Evolutionary conservation across 2,113 vertebrate genomes (phyloP), one percentile per base, ranked within the genome.

Genomic region (Burhinus oedicnemus): DNA sequence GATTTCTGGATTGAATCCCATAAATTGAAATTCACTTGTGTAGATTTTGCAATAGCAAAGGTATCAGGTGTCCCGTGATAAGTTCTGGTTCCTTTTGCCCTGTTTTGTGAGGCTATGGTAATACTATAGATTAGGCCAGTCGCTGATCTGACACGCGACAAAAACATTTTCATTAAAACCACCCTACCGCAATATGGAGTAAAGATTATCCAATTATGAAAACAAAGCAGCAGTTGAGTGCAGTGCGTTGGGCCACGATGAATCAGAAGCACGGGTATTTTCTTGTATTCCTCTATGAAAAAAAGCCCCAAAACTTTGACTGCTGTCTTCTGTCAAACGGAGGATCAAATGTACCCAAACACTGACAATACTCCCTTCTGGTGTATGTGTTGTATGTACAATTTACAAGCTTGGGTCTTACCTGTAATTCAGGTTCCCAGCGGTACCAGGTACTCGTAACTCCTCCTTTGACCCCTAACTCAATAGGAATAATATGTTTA

Each of bases 381-480:
- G 16, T 49, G 18, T 36, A 10, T 1, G 0, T 0, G 0, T n/a
- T 58, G 2, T 20, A 21, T 15, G 5, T 32, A 13, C 2, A 5
- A 69, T 49, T 77, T 32, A 36, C 4, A 58, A 25, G 11, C 14
- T 30, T 71, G 57, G 5, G 1, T 49, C 14, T 40, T 58, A 71
- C 44, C 38, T 62, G 42, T 26, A 40, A 23, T 55, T 74, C 30
- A 58, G 15, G 20, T 65, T 76, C 38, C 44, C 55, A 22, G 21
- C 44, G 60, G 30, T 58, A 44, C 30, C 36, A 38, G 15, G 16
- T 57, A 38, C 9, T 8, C 6, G 30, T 49, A 21, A 57, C n/a
- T 78, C 12, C 3, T 85, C 7, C 34, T 83, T 49, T 74, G 68
- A 69, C 5, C 7, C 10, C 25, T 34, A 40, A 49, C 11, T 89